These are phyloP conservation scores for Lateolabrax maculatus DNA, from an alignment of 2,797 vertebrate genomes.

Conservation along the genomic window DNA sequence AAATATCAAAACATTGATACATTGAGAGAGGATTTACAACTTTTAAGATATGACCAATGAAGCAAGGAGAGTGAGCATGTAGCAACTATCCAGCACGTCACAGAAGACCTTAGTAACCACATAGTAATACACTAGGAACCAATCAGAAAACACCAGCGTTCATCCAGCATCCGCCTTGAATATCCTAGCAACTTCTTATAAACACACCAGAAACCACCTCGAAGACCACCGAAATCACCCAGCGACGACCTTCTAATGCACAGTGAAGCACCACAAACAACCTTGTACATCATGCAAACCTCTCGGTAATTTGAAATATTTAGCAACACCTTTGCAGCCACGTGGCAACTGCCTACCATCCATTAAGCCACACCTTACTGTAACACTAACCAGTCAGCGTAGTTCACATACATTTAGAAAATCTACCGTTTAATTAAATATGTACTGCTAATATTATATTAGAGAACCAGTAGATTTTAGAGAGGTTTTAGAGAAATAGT, in stretches of 20 bases:
- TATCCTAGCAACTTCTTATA: neutral
- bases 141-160: too few species aligned
- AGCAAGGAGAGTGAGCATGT: too few species aligned
- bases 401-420: neutral
- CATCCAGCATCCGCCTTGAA: neutral
- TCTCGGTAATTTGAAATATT: too few species aligned
- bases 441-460: too few species aligned
- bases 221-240: neutral
- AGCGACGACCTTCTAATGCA: neutral
- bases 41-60: neutral
- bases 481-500: neutral
- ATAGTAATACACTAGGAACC: neutral
- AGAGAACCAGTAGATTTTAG: neutral
- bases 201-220: neutral
- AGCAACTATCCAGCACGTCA: too few species aligned
- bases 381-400: neutral
- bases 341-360: neutral
- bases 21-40: neutral
- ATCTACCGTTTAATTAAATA: neutral
- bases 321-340: neutral
- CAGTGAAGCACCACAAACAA: neutral
- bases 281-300: accelerated
- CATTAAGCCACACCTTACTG: neutral
- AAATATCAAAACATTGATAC: neutral
- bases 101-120: neutral